Evolutionary conservation across 2,113 vertebrate species (phyloP).

Genomic region (Cyanoramphus novaezelandiae): DNA sequence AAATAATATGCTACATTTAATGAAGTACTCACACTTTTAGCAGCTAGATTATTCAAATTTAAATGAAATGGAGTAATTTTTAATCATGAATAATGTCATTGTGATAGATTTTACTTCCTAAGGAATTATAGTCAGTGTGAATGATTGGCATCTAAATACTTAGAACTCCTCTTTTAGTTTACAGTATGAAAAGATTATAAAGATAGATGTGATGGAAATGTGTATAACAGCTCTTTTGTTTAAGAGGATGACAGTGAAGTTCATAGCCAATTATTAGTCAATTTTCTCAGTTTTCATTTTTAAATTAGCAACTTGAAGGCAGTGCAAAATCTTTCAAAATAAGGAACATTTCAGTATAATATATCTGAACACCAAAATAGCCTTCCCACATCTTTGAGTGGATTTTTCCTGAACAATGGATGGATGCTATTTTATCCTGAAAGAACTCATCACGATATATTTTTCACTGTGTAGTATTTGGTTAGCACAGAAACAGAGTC

Average conservation of each 20-base stretch:
- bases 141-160: background rate
- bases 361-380: conserved; percentile 11
- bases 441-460: background rate
- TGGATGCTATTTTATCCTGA: conserved; percentile 8
- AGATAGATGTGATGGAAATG: background rate
- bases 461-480: conserved; percentile 10
- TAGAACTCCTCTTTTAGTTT: background rate
- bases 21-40: background rate
- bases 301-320: conserved; percentile 21
- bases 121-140: background rate
- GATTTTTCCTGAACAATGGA: conserved; percentile 16
- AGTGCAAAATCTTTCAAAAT: background rate
- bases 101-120: background rate
- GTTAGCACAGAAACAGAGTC: conserved; percentile 34
- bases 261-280: conserved; percentile 18
- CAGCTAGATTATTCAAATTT: background rate
- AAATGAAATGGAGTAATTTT: background rate
- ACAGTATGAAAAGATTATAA: background rate
- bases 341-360: background rate
- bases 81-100: background rate
- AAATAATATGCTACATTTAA: background rate
- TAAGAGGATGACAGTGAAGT: background rate
- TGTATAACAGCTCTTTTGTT: background rate
- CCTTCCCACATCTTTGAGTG: background rate
- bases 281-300: conserved; percentile 17